Evolutionary conservation across 2,888 invertebrate species (phyloP), one percentile per base, ranked within the genome.

Genomic region (Agrypnus murinus): DNA sequence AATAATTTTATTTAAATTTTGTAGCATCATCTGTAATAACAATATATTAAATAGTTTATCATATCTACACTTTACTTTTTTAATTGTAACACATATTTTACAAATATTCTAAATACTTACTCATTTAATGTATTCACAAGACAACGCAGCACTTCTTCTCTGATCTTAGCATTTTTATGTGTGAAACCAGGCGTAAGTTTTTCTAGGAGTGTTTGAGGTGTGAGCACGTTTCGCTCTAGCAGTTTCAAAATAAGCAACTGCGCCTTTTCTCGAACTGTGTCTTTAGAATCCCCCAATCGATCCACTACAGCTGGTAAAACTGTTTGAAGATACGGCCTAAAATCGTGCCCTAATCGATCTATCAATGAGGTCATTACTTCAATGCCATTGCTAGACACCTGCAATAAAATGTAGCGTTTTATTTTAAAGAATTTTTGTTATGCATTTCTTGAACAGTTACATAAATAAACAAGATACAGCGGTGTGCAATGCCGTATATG

Each of bases 131-230:
- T 90, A 67, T 93, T 91, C 73, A 94, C 93, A 77, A 98, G 90
- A 77, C 95, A 93, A 77, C 93, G 88, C 72, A 97, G 87, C 34
- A 95, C 92, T 85, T 97, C 97, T 82, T 98, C 97, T 63, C 97
- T 87, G 36, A 98, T 93, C 87, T 96, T 95, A 80, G 95, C 93
- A 84, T 97, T 96, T 87, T 97, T 97, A 87, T 98, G 97, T 77
- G 90, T 89, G 81, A 97, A 89, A 76, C 88, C 87, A 60, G 89
- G 89, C 55, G 88, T 87, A 69, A 95, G 86, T 82, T 92, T 91
- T 77, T 95, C 95, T 77, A 94, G 88, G 68, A 95, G 87, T 77
- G 88, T 87, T 84, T 94, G 92, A 71, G 90, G 92, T 71, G 88
- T 84, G 77, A 91, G 86, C 71, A 92, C 92, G 72, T 91, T 91